Percentiles rank a stretch among this genome's conserved stretches.
Evolutionary conservation across 2,113 vertebrate species (phyloP).

Genomic region (Irena cyanogastra): DNA sequence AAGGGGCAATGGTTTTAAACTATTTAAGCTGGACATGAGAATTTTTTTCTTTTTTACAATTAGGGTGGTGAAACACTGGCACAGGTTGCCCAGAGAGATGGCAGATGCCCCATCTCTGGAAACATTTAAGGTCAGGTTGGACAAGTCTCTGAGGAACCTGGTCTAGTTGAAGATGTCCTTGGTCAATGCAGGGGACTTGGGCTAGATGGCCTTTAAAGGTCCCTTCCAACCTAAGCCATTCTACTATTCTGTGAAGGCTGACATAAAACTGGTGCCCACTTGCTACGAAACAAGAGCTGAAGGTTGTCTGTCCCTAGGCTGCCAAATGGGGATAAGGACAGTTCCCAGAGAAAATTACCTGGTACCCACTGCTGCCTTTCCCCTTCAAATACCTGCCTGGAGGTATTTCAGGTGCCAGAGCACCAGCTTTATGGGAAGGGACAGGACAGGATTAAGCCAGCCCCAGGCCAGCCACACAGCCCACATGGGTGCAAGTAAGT

Average conservation of each 20-base stretch:
- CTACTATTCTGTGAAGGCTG: neutral
- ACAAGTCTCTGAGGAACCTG: neutral
- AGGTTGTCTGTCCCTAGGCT: neutral
- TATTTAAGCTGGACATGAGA: neutral
- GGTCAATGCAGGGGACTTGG: neutral
- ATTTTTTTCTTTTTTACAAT: neutral
- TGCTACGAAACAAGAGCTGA: neutral
- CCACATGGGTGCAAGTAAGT: rapidly evolving
- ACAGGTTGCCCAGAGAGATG: neutral
- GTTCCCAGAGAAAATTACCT: neutral
- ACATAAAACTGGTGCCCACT: neutral
- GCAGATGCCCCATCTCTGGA: neutral
- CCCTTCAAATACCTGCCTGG: neutral
- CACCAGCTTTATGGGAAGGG: neutral
- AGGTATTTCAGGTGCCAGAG: neutral
- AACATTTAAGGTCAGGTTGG: neutral
- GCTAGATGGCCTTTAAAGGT: neutral
- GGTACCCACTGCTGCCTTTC: neutral
- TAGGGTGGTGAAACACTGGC: neutral
- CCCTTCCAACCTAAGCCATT: neutral
- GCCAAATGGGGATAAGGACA: neutral
- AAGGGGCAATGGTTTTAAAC: neutral
- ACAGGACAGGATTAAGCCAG: neutral
- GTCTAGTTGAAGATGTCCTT: neutral
- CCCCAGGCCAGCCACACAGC: neutral